Evolutionary conservation across 2,888 invertebrate species (phyloP).

Genomic region (Trissolcus japonicus): DNA sequence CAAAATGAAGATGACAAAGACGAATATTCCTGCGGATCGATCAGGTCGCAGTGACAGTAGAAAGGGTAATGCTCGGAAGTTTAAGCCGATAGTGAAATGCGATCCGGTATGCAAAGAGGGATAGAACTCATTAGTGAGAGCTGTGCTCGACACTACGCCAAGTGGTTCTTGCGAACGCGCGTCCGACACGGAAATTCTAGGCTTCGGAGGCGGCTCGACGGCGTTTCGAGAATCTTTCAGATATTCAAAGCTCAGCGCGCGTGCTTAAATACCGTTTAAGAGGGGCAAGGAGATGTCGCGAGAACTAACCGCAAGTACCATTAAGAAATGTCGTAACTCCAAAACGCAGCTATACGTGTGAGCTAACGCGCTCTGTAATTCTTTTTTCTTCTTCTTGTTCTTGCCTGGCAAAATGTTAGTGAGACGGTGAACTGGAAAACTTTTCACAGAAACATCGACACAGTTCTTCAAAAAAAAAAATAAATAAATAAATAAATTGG

Average conservation of each 20-base stretch:
- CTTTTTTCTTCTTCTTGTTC: constrained; percentile 1
- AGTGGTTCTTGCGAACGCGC: constrained; percentile 50
- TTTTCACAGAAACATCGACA: not conserved
- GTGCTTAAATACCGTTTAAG: constrained; percentile 56
- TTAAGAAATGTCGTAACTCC: constrained; percentile 55
- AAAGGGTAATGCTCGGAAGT: constrained; percentile 65
- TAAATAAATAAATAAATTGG: not conserved
- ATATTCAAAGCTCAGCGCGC: constrained; percentile 58
- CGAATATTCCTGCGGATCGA: constrained; percentile 51
- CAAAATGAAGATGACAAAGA: constrained; percentile 20
- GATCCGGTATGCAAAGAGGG: constrained; percentile 68
- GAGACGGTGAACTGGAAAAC: constrained; percentile 7
- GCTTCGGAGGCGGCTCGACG: constrained; percentile 44
- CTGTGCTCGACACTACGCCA: constrained; percentile 53
- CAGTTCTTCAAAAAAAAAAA: not conserved
- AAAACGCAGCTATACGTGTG: constrained; percentile 24
- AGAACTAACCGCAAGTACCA: constrained; percentile 54
- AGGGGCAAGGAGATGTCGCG: constrained; percentile 29
- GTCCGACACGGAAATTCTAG: constrained; percentile 43
- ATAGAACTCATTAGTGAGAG: constrained; percentile 67
- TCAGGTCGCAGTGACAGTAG: constrained; percentile 52
- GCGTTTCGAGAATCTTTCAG: constrained; percentile 58
- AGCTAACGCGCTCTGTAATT: constrained; percentile 35
- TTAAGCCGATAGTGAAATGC: constrained; percentile 66
- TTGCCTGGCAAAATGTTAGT: constrained; percentile 11